Evolutionary conservation across 1,140 invertebrate genomes (phyloP), one percentile per base, ranked within the genome.

Genomic region (Drosophila miranda): DNA sequence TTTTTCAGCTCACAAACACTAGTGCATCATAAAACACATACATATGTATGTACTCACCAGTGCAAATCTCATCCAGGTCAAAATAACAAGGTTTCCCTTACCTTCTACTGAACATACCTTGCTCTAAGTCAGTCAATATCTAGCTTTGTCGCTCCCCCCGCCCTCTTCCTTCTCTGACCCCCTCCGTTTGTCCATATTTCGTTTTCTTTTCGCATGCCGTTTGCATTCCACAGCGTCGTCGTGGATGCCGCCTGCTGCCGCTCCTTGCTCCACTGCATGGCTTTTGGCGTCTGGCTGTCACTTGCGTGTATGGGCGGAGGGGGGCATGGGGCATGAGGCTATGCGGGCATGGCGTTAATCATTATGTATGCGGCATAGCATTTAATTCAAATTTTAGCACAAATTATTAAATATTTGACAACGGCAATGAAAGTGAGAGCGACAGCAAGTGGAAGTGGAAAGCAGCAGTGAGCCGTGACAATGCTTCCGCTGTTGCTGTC

Each of bases 391-490:
- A 87, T 67, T 86, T 87, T 78, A 87, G 82, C 81, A 86, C 68
- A 86, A 84, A 74, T 87, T 81, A 81, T 87, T 86, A 86, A 81
- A 86, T 81, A 78, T 84, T 84, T 86, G 82, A 74, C 73, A 66
- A 59, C 48, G 69, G 56, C 78, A 73, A 80, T 59, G 82, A 82
- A 82, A 83, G 78, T 83, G 79, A 86, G 82, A 83, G 80, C 78
- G 54, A 14, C 6, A 26, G 48, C 53, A 72, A 62, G 55, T 62
- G 70, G 68, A 70, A 74, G 67, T 42, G 50, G 38, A 71, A 72
- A 62, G 38, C 38, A 44, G 23, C 23, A 13, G 64, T 26, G 4
- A 38, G 21, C 26, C 5, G 13, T 50, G 14, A 81, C 48, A 84
- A 38, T 38, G 34, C 82, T 86, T 83, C 79, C 79, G 81, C 44